Percentiles rank a stretch among this genome's conserved stretches.
Evolutionary conservation across 2,797 vertebrate genomes (phyloP).

Genomic region (Lepilemur ruficaudatus): DNA sequence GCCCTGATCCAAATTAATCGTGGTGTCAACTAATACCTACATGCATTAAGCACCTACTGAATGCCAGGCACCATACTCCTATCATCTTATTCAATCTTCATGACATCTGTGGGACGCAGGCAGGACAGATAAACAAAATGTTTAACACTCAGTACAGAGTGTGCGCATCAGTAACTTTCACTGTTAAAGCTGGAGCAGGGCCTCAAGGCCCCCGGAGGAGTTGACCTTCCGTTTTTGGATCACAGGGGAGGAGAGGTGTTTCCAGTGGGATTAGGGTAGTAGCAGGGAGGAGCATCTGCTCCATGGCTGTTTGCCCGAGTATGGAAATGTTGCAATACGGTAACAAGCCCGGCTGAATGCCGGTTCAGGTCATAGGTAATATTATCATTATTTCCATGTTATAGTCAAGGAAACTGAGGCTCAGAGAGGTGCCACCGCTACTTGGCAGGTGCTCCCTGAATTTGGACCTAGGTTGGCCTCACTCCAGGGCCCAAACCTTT

Average conservation of each 20-base stretch:
- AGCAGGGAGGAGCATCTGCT: background rate
- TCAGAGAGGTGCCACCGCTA: background rate
- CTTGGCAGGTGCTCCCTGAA: background rate
- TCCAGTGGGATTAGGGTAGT: background rate
- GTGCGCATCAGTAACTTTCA: background rate
- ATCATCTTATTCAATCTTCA: background rate
- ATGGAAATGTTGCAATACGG: background rate
- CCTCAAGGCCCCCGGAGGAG: background rate
- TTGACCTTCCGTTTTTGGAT: background rate
- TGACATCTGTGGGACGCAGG: background rate
- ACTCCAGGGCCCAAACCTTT: background rate
- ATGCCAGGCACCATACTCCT: rapidly evolving
- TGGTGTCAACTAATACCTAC: background rate
- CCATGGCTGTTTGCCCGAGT: background rate
- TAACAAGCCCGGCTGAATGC: rapidly evolving
- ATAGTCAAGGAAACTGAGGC: background rate
- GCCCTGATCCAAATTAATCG: background rate
- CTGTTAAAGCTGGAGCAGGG: rapidly evolving
- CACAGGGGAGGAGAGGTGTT: background rate
- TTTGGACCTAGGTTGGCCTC: background rate
- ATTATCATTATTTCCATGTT: background rate
- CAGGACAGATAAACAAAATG: background rate
- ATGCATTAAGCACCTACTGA: background rate
- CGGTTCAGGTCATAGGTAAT: background rate
- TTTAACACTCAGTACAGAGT: rapidly evolving